These are phyloP conservation scores for Molanna angustata DNA, from an alignment of 2,888 invertebrate genomes.

Conservation along the genomic window DNA sequence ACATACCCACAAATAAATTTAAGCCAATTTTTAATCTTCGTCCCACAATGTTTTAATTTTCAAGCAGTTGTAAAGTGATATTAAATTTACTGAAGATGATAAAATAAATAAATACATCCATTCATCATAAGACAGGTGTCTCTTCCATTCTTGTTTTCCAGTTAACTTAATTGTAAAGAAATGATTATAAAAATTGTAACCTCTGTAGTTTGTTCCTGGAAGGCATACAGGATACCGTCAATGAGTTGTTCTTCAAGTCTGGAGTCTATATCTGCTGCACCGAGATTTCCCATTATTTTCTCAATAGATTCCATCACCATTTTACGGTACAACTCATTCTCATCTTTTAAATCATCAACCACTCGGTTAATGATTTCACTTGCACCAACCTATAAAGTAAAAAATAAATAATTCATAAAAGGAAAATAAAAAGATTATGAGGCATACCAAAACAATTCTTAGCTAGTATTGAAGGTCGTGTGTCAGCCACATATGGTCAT, in stretches of 20 bases:
- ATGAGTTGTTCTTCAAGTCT: constrained; percentile 98
- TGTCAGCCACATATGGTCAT: too few relatives aligned
- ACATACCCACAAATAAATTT: too few relatives aligned
- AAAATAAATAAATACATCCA: too few relatives aligned
- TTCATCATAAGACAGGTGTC: too few relatives aligned
- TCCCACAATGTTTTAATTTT: too few relatives aligned
- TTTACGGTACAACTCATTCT: constrained; percentile 98
- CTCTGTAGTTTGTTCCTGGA: constrained; percentile 99
- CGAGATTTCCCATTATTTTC: constrained; percentile 96
- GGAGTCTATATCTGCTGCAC: constrained; percentile 97
- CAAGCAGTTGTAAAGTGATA: too few relatives aligned
- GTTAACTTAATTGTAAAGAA: too few relatives aligned
- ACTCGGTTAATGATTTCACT: constrained; percentile 98
- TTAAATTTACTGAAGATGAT: too few relatives aligned
- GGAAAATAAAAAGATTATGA: neutral
- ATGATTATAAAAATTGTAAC: constrained; percentile 42
- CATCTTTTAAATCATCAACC: constrained; percentile 98
- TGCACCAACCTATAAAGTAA: constrained; percentile 72
- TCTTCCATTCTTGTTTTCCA: too few relatives aligned
- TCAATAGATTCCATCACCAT: constrained; percentile 99
- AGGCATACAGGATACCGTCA: constrained; percentile 98
- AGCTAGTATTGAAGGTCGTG: too few relatives aligned
- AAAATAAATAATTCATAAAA: neutral
- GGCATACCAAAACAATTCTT: too few relatives aligned
- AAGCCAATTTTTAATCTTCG: too few relatives aligned